phyloP scores from a whole-genome alignment of 2,888 invertebrate species.

The Mylabris sibirica region DNA sequence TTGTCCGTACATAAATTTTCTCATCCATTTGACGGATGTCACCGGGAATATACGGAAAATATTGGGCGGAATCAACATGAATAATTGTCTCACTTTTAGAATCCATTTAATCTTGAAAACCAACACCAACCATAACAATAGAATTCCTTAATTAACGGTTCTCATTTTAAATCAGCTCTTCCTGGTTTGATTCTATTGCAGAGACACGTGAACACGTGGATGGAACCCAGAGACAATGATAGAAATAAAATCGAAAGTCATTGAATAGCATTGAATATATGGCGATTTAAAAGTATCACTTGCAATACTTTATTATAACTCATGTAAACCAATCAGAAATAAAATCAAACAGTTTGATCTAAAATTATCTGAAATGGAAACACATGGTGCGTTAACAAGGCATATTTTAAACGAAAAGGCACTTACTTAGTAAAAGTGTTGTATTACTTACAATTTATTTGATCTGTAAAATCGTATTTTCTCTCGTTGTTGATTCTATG shows the following conservation, averaged over 20 bases:
- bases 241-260: neutral
- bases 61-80: neutral
- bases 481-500: neutral
- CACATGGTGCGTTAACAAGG: conserved; percentile 27
- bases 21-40: conserved; percentile 9
- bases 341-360: conserved; percentile 35
- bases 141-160: neutral
- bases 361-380: conserved; percentile 35
- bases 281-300: neutral
- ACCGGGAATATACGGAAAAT: neutral
- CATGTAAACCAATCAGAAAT: conserved; percentile 30
- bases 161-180: neutral
- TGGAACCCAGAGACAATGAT: neutral
- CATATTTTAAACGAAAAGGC: conserved; percentile 14
- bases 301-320: conserved; percentile 34
- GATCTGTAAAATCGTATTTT: neutral
- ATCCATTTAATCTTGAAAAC: neutral
- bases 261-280: neutral
- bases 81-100: neutral
- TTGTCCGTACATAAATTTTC: conserved; percentile 2
- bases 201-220: neutral
- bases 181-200: neutral
- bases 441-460: conserved; percentile 15
- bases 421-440: conserved; percentile 16
- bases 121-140: neutral